phyloP scores from a whole-genome alignment of 2,888 invertebrate species.

The Pammene fasciana region DNA sequence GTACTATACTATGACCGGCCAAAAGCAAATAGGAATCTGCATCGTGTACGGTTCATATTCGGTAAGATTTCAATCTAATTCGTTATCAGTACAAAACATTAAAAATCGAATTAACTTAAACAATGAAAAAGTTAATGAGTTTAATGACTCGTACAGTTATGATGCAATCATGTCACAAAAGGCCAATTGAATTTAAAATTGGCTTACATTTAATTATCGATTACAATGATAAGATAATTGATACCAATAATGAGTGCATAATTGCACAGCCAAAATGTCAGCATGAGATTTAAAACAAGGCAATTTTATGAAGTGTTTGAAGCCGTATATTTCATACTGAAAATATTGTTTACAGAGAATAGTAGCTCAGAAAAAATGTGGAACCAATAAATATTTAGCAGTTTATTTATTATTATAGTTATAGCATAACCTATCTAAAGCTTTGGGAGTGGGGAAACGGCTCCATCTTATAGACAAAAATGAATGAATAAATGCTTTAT shows the following conservation, averaged over 20 bases:
- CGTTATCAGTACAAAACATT: background rate
- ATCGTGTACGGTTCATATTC: too few relatives aligned
- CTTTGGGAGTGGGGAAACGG: too few relatives aligned
- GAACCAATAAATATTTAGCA: too few relatives aligned
- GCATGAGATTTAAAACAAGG: slow-evolving; percentile 4
- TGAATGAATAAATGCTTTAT: too few relatives aligned
- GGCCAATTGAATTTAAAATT: slow-evolving; percentile 28
- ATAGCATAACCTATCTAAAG: too few relatives aligned
- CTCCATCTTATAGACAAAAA: too few relatives aligned
- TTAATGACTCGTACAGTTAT: slow-evolving; percentile 3
- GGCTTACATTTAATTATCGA: slow-evolving; percentile 22
- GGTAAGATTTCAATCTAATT: background rate
- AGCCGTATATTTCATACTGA: background rate
- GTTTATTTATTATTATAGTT: too few relatives aligned
- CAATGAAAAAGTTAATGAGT: slow-evolving; percentile 14
- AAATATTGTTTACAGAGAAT: background rate
- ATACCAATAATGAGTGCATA: slow-evolving; percentile 22
- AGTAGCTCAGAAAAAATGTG: too few relatives aligned
- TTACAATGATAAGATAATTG: slow-evolving; percentile 35
- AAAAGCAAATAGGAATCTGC: too few relatives aligned
- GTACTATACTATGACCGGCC: too few relatives aligned
- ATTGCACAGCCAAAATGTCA: slow-evolving; percentile 21
- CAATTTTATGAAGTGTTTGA: slow-evolving; percentile 2
- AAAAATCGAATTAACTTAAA: slow-evolving; percentile 6
- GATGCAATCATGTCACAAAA: slow-evolving; percentile 19